A percentile compares a stretch with the other conserved stretches of the same genome.
Evolutionary conservation across 2,797 vertebrate genomes (phyloP).

Genomic region (Borostomias antarcticus): DNA sequence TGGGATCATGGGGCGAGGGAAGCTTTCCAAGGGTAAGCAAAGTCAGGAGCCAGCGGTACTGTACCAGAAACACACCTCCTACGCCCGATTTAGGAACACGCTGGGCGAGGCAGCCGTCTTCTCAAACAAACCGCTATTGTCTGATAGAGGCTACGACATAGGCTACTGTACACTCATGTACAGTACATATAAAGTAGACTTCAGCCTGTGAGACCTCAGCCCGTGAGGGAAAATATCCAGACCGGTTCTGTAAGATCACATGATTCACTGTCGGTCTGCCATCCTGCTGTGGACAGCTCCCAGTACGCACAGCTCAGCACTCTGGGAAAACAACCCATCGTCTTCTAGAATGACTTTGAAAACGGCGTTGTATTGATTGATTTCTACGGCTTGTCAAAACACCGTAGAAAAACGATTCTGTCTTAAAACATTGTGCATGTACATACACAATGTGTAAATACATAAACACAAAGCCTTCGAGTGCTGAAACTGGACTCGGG

Average conservation of each 20-base stretch:
- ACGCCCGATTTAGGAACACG: conserved; percentile 48
- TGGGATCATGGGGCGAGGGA: conserved; percentile 79
- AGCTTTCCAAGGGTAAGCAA: conserved; percentile 86
- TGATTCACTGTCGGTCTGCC: background rate
- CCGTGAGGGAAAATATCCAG: background rate
- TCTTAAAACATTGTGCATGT: background rate
- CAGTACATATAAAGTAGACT: background rate
- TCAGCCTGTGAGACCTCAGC: no score
- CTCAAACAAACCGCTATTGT: background rate
- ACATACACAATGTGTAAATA: background rate
- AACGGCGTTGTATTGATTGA: no score
- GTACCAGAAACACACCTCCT: conserved; percentile 66
- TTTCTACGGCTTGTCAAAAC: no score
- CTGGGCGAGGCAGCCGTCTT: conserved; percentile 35
- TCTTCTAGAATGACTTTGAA: no score
- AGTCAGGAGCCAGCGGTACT: conserved; percentile 78
- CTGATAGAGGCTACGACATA: background rate
- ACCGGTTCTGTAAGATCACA: background rate
- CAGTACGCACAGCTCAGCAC: no score
- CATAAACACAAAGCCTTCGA: no score
- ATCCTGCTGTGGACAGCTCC: no score
- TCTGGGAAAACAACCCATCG: no score
- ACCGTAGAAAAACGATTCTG: no score
- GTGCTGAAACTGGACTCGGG: conserved; percentile 13
- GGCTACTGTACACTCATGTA: background rate